A percentile compares a stretch with the other conserved stretches of the same genome.
Evolutionary conservation across 37 sponge, comb jelly and placozoan genomes (phyloP).

Genomic region (Agelas oroides): DNA sequence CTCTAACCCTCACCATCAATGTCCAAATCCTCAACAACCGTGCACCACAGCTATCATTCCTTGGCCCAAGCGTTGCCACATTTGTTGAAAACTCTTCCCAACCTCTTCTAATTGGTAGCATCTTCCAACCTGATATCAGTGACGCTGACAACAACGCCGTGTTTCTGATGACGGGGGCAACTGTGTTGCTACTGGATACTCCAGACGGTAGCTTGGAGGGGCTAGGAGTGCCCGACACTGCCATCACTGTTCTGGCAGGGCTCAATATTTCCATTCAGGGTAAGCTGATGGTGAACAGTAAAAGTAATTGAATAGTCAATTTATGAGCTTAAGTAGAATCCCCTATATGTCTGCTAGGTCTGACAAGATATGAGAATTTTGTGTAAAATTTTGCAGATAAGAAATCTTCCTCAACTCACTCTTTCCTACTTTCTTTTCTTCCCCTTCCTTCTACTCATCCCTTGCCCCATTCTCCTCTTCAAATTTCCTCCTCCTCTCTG

Average conservation of each 20-base stretch:
- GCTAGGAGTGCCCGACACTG: background rate
- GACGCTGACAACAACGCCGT: slow-evolving; percentile 46
- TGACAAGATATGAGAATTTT: too few species aligned
- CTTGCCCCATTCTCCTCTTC: too few species aligned
- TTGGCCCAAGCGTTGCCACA: slow-evolving; percentile 6
- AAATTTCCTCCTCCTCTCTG: too few species aligned
- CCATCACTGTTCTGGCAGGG: background rate
- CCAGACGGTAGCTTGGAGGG: slow-evolving; percentile 45
- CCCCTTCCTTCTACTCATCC: too few species aligned
- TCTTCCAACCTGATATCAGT: slow-evolving; percentile 30
- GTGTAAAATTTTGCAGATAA: too few species aligned
- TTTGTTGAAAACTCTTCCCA: slow-evolving; percentile 42
- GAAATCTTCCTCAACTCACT: too few species aligned
- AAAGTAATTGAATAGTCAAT: too few species aligned
- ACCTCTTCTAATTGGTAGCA: slow-evolving; percentile 18
- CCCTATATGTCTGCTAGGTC: too few species aligned
- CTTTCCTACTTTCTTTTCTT: too few species aligned
- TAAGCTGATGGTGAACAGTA: too few species aligned
- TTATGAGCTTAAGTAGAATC: too few species aligned
- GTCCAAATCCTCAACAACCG: slow-evolving; percentile 61
- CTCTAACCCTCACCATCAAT: slow-evolving; percentile 1
- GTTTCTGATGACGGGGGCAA: slow-evolving; percentile 45
- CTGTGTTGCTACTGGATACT: slow-evolving; percentile 15
- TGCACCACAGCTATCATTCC: slow-evolving; percentile 46
- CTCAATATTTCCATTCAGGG: background rate